Conservation (phyloP, 2,888 invertebrate genomes). For the Eudasyphora cyanicolor region DNA sequence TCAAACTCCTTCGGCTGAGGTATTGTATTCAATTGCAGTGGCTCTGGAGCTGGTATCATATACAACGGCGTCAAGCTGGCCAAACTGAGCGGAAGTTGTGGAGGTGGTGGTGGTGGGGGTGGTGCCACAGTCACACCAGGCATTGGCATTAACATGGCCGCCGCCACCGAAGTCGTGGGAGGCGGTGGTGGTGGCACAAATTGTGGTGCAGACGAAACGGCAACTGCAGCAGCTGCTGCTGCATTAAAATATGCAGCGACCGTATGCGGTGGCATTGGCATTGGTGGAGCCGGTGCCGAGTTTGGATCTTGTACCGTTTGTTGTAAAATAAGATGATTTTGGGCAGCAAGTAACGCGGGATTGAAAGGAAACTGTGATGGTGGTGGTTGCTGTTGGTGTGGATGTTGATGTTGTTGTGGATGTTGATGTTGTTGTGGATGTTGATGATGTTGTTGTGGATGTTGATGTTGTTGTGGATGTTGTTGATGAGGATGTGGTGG, state of each 20-base stretch:
- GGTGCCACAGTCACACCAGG: slow-evolving; percentile 72
- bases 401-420: slow-evolving; percentile 65
- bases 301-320: slow-evolving; percentile 48
- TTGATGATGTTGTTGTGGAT: slow-evolving; percentile 41
- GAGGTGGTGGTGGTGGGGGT: slow-evolving; percentile 75
- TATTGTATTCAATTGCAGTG: slow-evolving; percentile 84
- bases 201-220: slow-evolving; percentile 46
- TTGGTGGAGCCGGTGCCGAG: slow-evolving; percentile 51
- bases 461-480: slow-evolving; percentile 60
- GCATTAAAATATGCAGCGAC: slow-evolving; percentile 60
- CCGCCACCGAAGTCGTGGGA: slow-evolving; percentile 66
- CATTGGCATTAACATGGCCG: slow-evolving; percentile 66
- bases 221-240: not conserved
- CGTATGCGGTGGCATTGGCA: slow-evolving; percentile 67
- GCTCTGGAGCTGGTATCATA: slow-evolving; percentile 81
- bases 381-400: slow-evolving; percentile 62
- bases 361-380: slow-evolving; percentile 63
- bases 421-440: slow-evolving; percentile 76
- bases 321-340: slow-evolving; percentile 55
- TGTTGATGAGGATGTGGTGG: slow-evolving; percentile 38
- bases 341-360: slow-evolving; percentile 62
- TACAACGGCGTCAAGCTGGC: slow-evolving; percentile 77
- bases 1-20: slow-evolving; percentile 84
- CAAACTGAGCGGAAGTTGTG: slow-evolving; percentile 72
- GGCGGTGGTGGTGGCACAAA: slow-evolving; percentile 74